Base-by-base conservation (phyloP, 2,888 invertebrate species). In the Pedicia rivosa region DNA sequence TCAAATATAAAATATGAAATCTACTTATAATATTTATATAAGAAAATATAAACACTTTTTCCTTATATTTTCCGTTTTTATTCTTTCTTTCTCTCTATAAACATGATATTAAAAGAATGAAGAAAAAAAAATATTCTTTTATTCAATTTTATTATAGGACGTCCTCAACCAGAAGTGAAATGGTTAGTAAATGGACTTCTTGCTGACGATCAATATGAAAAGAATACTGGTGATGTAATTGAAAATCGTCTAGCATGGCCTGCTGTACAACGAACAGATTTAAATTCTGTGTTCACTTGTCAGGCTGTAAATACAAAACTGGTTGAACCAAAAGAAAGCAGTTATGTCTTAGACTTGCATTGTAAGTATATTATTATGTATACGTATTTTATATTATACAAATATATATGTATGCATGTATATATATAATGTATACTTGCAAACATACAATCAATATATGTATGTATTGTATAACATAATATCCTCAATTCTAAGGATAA, bases 211-310 rank as follows among this genome's bases (percentile, higher is more conserved):
- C 78, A 81, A 57, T 79, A 78, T 53, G 83, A 84, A 52, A 79
- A 81, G 61, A 81, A 80, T 57, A 78, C 80, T 7, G 83, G 82
- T 14, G 83, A 84, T 61, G 82, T 84, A 35, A 86, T 84, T 50
- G 86, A 86, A 62, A 86, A 86, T 64, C 69, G 80, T 49, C 69
- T 78, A 46, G 66, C 73, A 37, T 75, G 83, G 74, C 76, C 76
- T 34, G 70, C 77, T 32, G 72, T 86, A 44, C 68, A 75, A 39
- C 68, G 88, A 40, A 74, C 77, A 17, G 82, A 87, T 65, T 72
- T 87, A 50, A 82, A 86, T 48, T 78, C 83, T 14, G 76, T 83
- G 46, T 86, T 86, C 65, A 86, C 83, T 39, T 90, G 88, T 55
- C 82, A 84, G 57, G 86, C 88, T 16, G 68, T 78, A 52, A 90